phyloP scores from a whole-genome alignment of 2,113 vertebrate species.

The Poeciliopsis turrubarensis region DNA sequence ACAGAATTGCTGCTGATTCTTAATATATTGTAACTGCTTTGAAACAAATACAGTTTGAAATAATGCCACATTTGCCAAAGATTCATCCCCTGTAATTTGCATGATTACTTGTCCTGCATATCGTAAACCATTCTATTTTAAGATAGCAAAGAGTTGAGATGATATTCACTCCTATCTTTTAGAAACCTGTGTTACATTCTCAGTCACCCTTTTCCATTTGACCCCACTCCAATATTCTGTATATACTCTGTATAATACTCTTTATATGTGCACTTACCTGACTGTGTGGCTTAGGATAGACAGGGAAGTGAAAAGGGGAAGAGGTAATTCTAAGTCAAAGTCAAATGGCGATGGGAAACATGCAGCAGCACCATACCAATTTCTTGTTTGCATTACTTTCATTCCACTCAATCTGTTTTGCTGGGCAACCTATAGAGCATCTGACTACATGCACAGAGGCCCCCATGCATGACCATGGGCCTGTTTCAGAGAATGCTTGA shows the following conservation, averaged over 20 bases:
- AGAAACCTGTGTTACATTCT: conserved; percentile 52
- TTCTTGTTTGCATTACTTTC: conserved; percentile 34
- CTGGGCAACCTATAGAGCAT: conserved; percentile 69
- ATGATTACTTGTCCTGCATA: conserved; percentile 13
- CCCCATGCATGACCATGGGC: conserved; percentile 90
- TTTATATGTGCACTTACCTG: conserved; percentile 72
- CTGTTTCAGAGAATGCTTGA: conserved; percentile 79
- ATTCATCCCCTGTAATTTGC: conserved; percentile 47
- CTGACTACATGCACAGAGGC: conserved; percentile 97
- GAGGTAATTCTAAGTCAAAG: background rate
- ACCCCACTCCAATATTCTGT: conserved; percentile 19
- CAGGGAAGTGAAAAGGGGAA: background rate
- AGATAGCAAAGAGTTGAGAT: conserved; percentile 66
- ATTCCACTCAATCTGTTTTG: conserved; percentile 34
- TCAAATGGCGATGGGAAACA: conserved; percentile 41
- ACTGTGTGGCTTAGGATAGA: conserved; percentile 14
- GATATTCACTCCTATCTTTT: conserved; percentile 62
- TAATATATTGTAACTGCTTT: background rate
- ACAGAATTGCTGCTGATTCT: too few relatives aligned
- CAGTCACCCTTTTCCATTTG: conserved; percentile 39
- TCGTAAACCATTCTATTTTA: conserved; percentile 18
- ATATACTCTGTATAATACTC: background rate
- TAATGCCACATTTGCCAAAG: conserved; percentile 55
- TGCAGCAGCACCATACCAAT: conserved; percentile 60
- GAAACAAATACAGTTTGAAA: conserved; percentile 16